Evolutionary conservation across 2,888 invertebrate genomes (phyloP), one percentile per base, ranked within the genome.

Genomic region (Andrena bucephala): DNA sequence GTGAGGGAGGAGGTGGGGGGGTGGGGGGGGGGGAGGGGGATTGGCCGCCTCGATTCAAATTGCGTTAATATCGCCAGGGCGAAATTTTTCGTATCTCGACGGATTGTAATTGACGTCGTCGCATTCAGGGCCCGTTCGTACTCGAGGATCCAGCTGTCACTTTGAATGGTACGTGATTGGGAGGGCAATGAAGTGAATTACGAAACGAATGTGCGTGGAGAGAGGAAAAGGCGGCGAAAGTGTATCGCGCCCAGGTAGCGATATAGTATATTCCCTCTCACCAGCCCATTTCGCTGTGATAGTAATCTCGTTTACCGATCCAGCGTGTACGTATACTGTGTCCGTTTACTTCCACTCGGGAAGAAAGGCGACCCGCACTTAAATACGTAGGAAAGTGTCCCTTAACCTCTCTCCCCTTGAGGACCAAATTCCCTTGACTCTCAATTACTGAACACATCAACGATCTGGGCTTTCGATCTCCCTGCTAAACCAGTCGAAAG

Each of bases 151-250:
- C 89, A 81, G 83, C 82, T 88, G 92, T 91, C 91, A 91, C 90
- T 90, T 90, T 92, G 90, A 92, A 92, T 92, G 87, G 89, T 89
- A 90, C 90, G 91, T 92, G 92, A 92, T 92, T 92, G 91, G 91
- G 85, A 87, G 88, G 86, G 90, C 90, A 90, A 92, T 91, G 92
- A 91, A 92, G 90, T 90, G 89, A 90, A 88, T 88, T 88, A 88
- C 89, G 77, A 66, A 78, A 74, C 85, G 89, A 85, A 89, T 79
- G 80, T 82, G 81, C 84, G 89, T 70, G 80, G 74, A 74, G 82
- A 71, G 74, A 67, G 59, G 70, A 27, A 83, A 80, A 82, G 77
- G 81, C 81, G 81, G 77, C 59, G 80, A 82, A 87, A 85, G 82
- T 88, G 83, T 88, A 84, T 88, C 82, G 80, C 75, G 78, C 54